Evolutionary conservation across 2,888 invertebrate species (phyloP).

Genomic region (Ophion slaviceki): DNA sequence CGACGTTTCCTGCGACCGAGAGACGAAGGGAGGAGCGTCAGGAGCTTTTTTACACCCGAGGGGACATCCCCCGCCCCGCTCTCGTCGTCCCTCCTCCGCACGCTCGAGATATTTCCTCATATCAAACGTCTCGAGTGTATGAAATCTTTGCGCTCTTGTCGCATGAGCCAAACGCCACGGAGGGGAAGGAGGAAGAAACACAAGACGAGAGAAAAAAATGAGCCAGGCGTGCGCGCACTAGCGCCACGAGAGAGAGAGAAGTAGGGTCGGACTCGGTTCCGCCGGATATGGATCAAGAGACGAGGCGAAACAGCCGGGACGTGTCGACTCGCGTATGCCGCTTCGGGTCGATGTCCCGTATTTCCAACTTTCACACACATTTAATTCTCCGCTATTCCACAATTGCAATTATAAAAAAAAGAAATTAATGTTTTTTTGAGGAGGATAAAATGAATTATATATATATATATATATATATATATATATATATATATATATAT

Average conservation of each 20-base stretch:
- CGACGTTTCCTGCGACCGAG: slow-evolving; percentile 25
- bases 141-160: background rate
- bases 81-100: background rate
- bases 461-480: too few relatives aligned
- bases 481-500: too few relatives aligned
- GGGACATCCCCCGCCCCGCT: background rate
- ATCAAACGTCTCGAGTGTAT: background rate
- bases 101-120: background rate
- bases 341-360: slow-evolving; percentile 58
- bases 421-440: background rate
- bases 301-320: slow-evolving; percentile 46
- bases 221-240: background rate
- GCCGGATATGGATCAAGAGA: slow-evolving; percentile 65
- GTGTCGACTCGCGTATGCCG: slow-evolving; percentile 40
- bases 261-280: slow-evolving; percentile 60
- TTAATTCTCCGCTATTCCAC: background rate
- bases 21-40: background rate
- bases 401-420: background rate
- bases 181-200: slow-evolving; percentile 11
- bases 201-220: slow-evolving; percentile 32
- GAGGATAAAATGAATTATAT: too few relatives aligned
- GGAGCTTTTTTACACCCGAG: background rate
- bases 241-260: slow-evolving; percentile 11
- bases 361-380: slow-evolving; percentile 25
- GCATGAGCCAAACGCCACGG: background rate